These are phyloP conservation scores for Anodontia alba DNA, from an alignment of 2,888 invertebrate species.

Conservation along the genomic window DNA sequence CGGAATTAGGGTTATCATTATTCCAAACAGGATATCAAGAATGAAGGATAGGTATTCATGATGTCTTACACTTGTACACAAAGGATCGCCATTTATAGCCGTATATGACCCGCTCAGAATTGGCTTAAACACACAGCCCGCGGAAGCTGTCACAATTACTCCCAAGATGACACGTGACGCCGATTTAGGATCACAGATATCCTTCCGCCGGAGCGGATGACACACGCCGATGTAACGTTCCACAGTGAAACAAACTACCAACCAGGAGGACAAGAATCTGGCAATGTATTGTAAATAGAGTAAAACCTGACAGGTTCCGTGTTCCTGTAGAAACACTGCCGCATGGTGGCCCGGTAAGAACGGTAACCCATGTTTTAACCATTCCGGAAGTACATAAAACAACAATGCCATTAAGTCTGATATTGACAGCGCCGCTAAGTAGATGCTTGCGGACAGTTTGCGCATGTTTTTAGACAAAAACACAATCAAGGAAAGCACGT, in stretches of 20 bases:
- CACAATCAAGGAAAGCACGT: slow-evolving; percentile 90
- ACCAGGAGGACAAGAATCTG: slow-evolving; percentile 82
- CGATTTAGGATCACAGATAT: slow-evolving; percentile 74
- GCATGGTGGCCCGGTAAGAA: slow-evolving; percentile 62
- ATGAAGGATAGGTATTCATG: slow-evolving; percentile 69
- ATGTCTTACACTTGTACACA: slow-evolving; percentile 70
- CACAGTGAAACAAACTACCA: slow-evolving; percentile 80
- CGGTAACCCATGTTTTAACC: slow-evolving; percentile 78
- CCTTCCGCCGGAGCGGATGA: slow-evolving; percentile 76
- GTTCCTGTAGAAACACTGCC: slow-evolving; percentile 71
- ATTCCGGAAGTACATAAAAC: slow-evolving; percentile 85
- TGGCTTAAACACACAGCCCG: slow-evolving; percentile 77
- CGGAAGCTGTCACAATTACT: slow-evolving; percentile 64
- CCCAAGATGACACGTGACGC: slow-evolving; percentile 73
- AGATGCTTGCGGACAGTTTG: slow-evolving; percentile 89
- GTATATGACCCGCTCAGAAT: slow-evolving; percentile 66
- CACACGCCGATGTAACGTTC: slow-evolving; percentile 82
- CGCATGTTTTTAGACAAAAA: slow-evolving; percentile 91
- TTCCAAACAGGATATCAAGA: slow-evolving; percentile 78
- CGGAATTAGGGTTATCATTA: slow-evolving; percentile 79
- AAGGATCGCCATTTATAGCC: slow-evolving; percentile 44
- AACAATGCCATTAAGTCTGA: slow-evolving; percentile 90
- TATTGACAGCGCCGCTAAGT: slow-evolving; percentile 92
- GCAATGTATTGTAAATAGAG: slow-evolving; percentile 88
- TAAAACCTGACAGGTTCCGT: slow-evolving; percentile 90